A percentile compares a stretch with the other conserved stretches of the same genome.
Evolutionary conservation across 2,797 vertebrate species (phyloP).

Genomic region (Myioborus miniatus): DNA sequence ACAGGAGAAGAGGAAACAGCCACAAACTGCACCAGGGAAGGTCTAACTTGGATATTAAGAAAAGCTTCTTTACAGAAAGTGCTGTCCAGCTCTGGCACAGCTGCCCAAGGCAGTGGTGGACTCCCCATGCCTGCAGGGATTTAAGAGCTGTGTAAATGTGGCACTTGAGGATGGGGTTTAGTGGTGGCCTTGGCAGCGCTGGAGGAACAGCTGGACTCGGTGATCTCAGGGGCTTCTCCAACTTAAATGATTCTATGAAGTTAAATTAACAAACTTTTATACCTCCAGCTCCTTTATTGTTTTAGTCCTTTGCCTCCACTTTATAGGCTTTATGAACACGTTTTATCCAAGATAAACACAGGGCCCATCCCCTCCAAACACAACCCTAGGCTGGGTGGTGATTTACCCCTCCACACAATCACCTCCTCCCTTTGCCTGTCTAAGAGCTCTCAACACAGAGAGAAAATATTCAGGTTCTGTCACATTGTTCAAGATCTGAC

Average conservation of each 20-base stretch:
- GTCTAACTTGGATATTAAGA: not conserved
- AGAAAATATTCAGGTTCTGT: not conserved
- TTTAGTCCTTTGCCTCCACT: not conserved
- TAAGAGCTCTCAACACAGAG: not conserved
- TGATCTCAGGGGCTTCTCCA: not conserved
- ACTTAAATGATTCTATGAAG: not conserved
- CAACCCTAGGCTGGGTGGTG: not conserved
- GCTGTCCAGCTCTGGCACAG: not conserved
- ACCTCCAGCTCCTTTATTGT: not conserved
- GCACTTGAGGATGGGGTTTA: not conserved
- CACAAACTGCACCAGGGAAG: not conserved
- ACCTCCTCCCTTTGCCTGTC: not conserved
- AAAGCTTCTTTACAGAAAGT: not conserved
- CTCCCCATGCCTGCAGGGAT: not conserved
- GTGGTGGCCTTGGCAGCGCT: not conserved
- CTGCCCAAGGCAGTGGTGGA: not conserved
- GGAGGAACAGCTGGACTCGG: fast-evolving
- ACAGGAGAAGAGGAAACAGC: not conserved
- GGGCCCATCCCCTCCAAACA: not conserved
- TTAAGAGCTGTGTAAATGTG: not conserved
- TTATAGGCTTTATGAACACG: not conserved
- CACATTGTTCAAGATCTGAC: not conserved
- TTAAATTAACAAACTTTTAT: not conserved
- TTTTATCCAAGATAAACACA: not conserved
- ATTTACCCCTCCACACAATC: not conserved